These are phyloP conservation scores for Sebastes minor DNA, from an alignment of 2,797 vertebrate genomes.

Conservation along the genomic window DNA sequence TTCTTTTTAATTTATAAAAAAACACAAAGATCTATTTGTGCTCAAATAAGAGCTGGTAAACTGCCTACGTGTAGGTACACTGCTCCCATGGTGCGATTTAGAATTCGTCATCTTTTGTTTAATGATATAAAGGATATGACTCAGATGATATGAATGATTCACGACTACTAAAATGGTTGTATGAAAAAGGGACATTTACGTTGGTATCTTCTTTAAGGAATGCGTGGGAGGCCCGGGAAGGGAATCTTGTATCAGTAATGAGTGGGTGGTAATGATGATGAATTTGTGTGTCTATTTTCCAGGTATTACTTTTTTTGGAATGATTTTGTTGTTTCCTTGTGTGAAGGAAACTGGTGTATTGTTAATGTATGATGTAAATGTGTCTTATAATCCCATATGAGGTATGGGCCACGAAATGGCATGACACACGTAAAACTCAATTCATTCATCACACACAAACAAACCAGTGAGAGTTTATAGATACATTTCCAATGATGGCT, in stretches of 20 bases:
- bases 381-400: background rate
- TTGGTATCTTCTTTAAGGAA: background rate
- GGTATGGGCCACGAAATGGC: background rate
- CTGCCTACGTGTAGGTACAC: background rate
- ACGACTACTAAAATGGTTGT: background rate
- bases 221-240: background rate
- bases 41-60: background rate
- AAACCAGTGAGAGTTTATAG: background rate
- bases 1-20: background rate
- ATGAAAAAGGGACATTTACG: background rate
- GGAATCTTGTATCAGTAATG: background rate
- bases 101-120: background rate
- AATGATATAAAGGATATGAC: background rate
- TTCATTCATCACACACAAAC: background rate
- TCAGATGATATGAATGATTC: background rate
- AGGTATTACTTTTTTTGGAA: background rate
- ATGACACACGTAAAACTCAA: background rate
- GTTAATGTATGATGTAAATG: background rate
- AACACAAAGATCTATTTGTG: background rate
- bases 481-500: background rate
- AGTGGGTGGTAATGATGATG: constrained; percentile 10
- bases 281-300: background rate
- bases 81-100: background rate
- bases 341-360: background rate
- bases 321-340: background rate